A percentile compares a stretch with the other conserved stretches of the same genome.
Evolutionary conservation across 2,797 vertebrate genomes (phyloP).

Genomic region (Falco cherrug): DNA sequence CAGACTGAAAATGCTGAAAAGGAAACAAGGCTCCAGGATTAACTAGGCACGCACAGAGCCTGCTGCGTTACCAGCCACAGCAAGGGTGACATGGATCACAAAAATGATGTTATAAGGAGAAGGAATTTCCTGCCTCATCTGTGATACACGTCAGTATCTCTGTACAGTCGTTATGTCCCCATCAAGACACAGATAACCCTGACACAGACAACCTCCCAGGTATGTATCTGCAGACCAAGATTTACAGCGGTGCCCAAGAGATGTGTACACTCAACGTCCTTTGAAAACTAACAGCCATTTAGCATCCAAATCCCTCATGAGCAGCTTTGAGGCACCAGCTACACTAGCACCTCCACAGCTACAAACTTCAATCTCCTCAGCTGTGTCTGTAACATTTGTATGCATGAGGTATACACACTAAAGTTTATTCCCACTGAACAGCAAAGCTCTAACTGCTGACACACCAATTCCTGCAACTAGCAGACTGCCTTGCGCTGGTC

Average conservation of each 20-base stretch:
- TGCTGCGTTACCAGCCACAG: neutral
- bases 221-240: neutral
- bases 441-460: neutral
- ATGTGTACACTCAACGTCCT: neutral
- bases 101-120: neutral
- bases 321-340: neutral
- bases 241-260: neutral
- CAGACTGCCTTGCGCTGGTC: neutral
- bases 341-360: neutral
- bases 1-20: neutral
- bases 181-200: neutral
- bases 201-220: neutral
- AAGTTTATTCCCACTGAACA: neutral
- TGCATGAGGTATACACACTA: neutral
- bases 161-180: neutral
- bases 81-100: neutral
- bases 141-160: neutral
- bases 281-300: neutral
- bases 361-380: neutral
- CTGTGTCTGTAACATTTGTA: neutral
- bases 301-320: neutral
- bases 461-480: neutral
- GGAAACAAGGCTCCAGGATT: neutral
- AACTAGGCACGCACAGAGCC: neutral
- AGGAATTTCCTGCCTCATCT: neutral